phyloP scores from a whole-genome alignment of 2,797 vertebrate species.

The Hypotaenidia okinawae region DNA sequence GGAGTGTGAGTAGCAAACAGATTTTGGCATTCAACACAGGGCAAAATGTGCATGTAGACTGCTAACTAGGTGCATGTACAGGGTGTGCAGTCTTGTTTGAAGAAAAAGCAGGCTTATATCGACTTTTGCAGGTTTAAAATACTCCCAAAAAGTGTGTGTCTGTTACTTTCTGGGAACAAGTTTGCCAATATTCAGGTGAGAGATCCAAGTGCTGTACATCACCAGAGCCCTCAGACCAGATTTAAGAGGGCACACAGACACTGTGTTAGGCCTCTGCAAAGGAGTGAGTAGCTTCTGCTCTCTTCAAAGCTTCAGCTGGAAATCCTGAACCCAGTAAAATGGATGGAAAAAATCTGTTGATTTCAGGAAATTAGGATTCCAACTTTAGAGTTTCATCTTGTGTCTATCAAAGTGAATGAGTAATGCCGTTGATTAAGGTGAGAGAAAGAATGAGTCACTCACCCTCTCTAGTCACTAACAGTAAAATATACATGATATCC shows the following conservation, averaged over 20 bases:
- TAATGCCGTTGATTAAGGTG: not conserved
- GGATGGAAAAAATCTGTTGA: not conserved
- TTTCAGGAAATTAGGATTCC: not conserved
- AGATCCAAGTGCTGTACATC: not conserved
- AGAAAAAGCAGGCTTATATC: not conserved
- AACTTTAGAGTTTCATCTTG: not conserved
- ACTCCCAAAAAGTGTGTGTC: not conserved
- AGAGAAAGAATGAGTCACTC: slow-evolving; percentile 16
- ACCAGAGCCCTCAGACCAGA: not conserved
- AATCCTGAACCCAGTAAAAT: not conserved
- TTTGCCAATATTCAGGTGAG: not conserved
- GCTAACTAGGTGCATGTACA: not conserved
- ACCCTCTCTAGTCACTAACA: not conserved
- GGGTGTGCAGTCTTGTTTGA: not conserved
- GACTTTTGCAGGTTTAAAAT: not conserved
- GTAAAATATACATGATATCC: not conserved
- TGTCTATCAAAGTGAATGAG: slow-evolving; percentile 5
- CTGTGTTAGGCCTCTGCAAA: not conserved
- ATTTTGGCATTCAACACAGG: not conserved
- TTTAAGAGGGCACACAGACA: not conserved
- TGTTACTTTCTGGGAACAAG: not conserved
- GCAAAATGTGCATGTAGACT: not conserved
- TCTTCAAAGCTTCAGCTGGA: not conserved
- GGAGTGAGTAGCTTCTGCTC: not conserved
- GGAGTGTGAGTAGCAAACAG: not conserved